Evolutionary conservation across 2,797 vertebrate genomes (phyloP).

Genomic region (Poecilia gillii): DNA sequence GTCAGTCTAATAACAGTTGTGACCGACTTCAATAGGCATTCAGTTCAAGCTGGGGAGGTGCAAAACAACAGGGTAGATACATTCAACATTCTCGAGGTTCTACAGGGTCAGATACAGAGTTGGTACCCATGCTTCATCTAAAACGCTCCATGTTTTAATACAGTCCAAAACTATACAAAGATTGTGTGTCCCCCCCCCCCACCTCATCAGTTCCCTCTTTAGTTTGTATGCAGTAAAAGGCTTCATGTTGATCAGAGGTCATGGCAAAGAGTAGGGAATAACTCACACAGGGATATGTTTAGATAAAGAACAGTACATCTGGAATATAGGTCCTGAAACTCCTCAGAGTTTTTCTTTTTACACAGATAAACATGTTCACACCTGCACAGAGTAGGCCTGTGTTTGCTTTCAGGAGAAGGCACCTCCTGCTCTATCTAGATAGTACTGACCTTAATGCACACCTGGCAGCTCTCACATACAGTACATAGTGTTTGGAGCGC

Average conservation of each 20-base stretch:
- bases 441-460: conserved; percentile 72
- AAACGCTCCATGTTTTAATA: conserved; percentile 42
- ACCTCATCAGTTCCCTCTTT: conserved; percentile 39
- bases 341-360: conserved; percentile 45
- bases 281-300: conserved; percentile 55
- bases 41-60: conserved; percentile 61
- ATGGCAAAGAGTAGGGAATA: conserved; percentile 26
- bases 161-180: conserved; percentile 35
- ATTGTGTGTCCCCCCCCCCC: conserved; percentile 1
- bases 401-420: conserved; percentile 52
- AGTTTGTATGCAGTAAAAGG: conserved; percentile 68
- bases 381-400: conserved; percentile 64
- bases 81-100: conserved; percentile 69
- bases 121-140: conserved; percentile 62
- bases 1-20: conserved; percentile 57
- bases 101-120: conserved; percentile 60
- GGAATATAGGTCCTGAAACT: conserved; percentile 37
- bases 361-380: conserved; percentile 65
- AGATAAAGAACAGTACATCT: conserved; percentile 60
- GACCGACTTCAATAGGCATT: conserved; percentile 64
- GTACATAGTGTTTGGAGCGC: conserved; percentile 54
- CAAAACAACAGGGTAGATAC: conserved; percentile 66
- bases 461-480: conserved; percentile 51
- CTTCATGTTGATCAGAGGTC: conserved; percentile 67
- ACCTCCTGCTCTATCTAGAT: conserved; percentile 51